Percentiles rank a stretch among this genome's conserved stretches.
These are phyloP conservation scores for Scortum barcoo DNA, from an alignment of 2,113 vertebrate species.

Conservation along the genomic window DNA sequence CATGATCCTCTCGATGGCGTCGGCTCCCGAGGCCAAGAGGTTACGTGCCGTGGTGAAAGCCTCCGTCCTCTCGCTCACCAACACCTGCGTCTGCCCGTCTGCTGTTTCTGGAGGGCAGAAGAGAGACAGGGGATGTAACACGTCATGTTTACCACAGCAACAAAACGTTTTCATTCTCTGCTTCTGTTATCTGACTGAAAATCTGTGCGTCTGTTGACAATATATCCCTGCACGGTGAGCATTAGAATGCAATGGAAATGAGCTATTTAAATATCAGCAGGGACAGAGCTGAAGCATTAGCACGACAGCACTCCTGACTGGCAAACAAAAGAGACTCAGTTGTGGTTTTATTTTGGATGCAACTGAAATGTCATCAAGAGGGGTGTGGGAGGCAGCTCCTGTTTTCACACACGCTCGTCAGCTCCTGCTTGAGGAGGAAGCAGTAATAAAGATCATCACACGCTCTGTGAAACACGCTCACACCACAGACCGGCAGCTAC, in stretches of 20 bases:
- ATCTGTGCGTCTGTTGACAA: neutral
- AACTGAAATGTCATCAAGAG: conserved; percentile 12
- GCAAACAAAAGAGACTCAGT: conserved; percentile 17
- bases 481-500: neutral
- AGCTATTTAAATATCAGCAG: conserved; percentile 19
- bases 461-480: neutral
- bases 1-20: conserved; percentile 99
- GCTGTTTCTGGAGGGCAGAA: conserved; percentile 85
- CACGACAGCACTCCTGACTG: neutral
- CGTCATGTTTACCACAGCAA: neutral
- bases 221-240: neutral
- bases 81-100: conserved; percentile 91
- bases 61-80: conserved; percentile 98
- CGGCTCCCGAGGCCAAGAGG: conserved; percentile 93
- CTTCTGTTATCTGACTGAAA: neutral
- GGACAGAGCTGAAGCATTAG: neutral
- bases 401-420: conserved; percentile 47
- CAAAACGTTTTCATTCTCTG: neutral
- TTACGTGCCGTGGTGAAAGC: conserved; percentile 98
- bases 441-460: neutral
- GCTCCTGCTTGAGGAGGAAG: conserved; percentile 29
- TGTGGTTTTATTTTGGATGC: conserved; percentile 24
- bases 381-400: conserved; percentile 33
- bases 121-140: too few relatives aligned
- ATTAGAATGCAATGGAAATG: conserved; percentile 2